Percentiles rank a stretch among this genome's conserved stretches.
Conservation (phyloP, 2,797 vertebrate species). For the Nothura maculosa region DNA sequence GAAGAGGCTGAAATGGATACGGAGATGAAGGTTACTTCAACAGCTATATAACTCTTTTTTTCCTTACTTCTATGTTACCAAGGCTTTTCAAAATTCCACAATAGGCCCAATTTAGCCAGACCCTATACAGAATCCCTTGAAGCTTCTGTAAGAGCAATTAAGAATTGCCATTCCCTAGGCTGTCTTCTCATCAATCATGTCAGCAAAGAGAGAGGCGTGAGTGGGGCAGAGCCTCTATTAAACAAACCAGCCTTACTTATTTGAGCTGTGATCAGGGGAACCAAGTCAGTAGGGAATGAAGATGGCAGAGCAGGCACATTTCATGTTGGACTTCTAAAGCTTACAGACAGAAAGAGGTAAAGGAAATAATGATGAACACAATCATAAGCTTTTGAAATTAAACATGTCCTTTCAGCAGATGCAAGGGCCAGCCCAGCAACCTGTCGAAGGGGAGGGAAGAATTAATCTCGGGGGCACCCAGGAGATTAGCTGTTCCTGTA, state of each 20-base stretch:
- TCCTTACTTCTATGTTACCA: neutral
- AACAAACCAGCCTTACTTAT: slow-evolving; percentile 54
- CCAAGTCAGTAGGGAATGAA: slow-evolving; percentile 34
- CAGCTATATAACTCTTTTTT: neutral
- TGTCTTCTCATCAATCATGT: slow-evolving; percentile 66
- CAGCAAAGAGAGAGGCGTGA: slow-evolving; percentile 45
- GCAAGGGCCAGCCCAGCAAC: neutral
- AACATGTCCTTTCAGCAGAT: neutral
- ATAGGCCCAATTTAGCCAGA: slow-evolving; percentile 8
- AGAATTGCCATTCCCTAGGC: slow-evolving; percentile 60
- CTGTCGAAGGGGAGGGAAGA: neutral
- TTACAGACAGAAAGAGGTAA: neutral
- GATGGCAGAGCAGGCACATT: neutral
- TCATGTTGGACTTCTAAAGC: neutral
- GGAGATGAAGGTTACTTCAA: slow-evolving; percentile 30
- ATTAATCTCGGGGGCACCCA: too few species aligned
- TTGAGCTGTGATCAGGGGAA: slow-evolving; percentile 46
- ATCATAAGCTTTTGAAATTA: neutral
- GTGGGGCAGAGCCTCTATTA: slow-evolving; percentile 48
- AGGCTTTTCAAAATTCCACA: slow-evolving; percentile 42
- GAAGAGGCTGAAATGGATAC: accelerated
- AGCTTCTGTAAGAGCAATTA: slow-evolving; percentile 49
- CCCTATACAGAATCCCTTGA: neutral
- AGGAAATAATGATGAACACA: neutral
- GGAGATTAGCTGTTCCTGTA: neutral